These are phyloP conservation scores for Aptenodytes patagonicus DNA, from an alignment of 2,113 vertebrate genomes.

Conservation along the genomic window DNA sequence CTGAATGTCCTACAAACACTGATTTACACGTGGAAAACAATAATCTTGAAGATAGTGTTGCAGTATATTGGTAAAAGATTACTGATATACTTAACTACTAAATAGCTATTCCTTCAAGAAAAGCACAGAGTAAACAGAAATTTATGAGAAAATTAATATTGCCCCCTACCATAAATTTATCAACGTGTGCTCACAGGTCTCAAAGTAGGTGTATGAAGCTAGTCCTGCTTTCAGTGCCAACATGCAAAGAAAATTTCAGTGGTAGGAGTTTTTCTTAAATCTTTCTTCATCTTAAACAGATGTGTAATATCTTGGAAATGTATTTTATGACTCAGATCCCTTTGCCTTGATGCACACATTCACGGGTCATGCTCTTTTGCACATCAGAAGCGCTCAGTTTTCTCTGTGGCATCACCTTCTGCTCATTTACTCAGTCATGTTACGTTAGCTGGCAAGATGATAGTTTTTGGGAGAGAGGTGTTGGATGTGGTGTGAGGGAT, in stretches of 20 bases:
- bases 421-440: background rate
- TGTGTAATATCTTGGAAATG: background rate
- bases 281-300: background rate
- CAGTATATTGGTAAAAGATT: background rate
- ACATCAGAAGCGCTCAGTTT: background rate
- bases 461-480: background rate
- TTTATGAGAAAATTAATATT: background rate
- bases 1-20: conserved; percentile 1
- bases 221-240: background rate
- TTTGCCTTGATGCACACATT: accelerated
- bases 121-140: background rate
- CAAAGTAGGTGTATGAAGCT: background rate
- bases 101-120: background rate
- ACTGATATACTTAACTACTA: background rate
- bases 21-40: background rate
- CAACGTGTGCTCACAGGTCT: background rate
- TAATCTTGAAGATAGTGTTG: background rate
- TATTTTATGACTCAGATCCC: background rate
- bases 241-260: background rate
- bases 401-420: background rate
- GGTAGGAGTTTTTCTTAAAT: background rate
- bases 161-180: background rate
- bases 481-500: background rate
- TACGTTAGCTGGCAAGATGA: background rate
- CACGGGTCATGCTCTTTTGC: accelerated